Conservation (phyloP, 2,797 vertebrate genomes). For the Scolopax bukidnonensis region DNA sequence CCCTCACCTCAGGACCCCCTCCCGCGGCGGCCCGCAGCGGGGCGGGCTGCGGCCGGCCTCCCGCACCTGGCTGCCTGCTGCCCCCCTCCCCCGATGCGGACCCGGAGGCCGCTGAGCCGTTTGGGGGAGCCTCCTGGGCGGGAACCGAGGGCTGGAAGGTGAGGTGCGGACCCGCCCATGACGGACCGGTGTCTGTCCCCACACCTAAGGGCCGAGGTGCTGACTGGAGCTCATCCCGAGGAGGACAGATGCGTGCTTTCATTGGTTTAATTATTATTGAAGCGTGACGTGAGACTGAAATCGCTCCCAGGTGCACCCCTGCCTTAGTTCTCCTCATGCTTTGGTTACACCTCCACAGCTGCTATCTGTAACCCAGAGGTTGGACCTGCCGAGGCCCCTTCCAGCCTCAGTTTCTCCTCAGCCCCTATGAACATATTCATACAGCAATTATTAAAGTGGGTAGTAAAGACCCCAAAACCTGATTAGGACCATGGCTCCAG, state of each 20-base stretch:
- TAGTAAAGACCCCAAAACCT: not conserved
- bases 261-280: not conserved
- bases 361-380: not conserved
- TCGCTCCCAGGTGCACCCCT: fast-evolving
- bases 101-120: not conserved
- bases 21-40: not conserved
- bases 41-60: not conserved
- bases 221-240: fast-evolving
- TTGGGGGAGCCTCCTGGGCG: not conserved
- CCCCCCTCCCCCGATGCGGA: no score
- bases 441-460: not conserved
- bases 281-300: fast-evolving
- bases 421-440: no score
- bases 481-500: not conserved
- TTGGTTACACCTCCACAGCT: fast-evolving
- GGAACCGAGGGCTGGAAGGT: not conserved
- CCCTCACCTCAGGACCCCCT: not conserved
- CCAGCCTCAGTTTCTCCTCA: not conserved
- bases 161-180: not conserved
- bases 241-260: not conserved
- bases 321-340: not conserved
- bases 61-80: not conserved
- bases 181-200: not conserved
- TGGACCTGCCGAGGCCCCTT: not conserved
- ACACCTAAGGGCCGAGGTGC: not conserved